Evolutionary conservation across 2,888 invertebrate species (phyloP).

Genomic region (Synergus itoensis): DNA sequence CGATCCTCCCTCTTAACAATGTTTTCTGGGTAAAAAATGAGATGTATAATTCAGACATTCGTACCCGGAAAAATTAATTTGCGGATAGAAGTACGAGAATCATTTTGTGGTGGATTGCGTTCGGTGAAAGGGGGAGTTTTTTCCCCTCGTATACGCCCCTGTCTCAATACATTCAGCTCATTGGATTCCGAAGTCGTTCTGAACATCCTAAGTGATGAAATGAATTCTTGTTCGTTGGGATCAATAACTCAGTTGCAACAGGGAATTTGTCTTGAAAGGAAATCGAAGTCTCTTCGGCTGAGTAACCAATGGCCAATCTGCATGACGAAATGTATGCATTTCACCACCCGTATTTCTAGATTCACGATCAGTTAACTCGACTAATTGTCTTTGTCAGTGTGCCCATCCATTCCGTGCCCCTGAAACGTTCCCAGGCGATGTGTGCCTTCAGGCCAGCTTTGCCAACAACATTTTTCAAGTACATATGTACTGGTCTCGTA

Average conservation of each 20-base stretch:
- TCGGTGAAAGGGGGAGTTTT: conserved; percentile 33
- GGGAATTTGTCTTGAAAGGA: conserved; percentile 24
- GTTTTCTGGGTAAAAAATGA: conserved; percentile 18
- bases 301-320: conserved; percentile 4
- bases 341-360: conserved; percentile 21
- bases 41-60: conserved; percentile 36
- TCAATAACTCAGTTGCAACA: conserved; percentile 38
- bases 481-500: neutral
- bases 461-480: neutral
- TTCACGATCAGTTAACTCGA: conserved; percentile 29
- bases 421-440: neutral
- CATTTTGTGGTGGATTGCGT: conserved; percentile 34
- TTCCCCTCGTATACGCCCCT: conserved; percentile 4
- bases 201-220: conserved; percentile 37
- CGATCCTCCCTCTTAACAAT: neutral
- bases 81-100: conserved; percentile 1
- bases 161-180: conserved; percentile 34
- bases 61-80: conserved; percentile 39
- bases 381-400: conserved; percentile 12
- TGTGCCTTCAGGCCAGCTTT: neutral
- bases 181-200: conserved; percentile 19
- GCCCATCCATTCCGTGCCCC: conserved; percentile 6
- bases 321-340: conserved; percentile 22
- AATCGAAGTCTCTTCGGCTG: conserved; percentile 11
- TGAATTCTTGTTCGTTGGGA: conserved; percentile 38